Percentiles rank a stretch among this genome's conserved stretches.
phyloP scores from a whole-genome alignment of 2,113 vertebrate genomes.

The Brachyhypopomus gauderio region DNA sequence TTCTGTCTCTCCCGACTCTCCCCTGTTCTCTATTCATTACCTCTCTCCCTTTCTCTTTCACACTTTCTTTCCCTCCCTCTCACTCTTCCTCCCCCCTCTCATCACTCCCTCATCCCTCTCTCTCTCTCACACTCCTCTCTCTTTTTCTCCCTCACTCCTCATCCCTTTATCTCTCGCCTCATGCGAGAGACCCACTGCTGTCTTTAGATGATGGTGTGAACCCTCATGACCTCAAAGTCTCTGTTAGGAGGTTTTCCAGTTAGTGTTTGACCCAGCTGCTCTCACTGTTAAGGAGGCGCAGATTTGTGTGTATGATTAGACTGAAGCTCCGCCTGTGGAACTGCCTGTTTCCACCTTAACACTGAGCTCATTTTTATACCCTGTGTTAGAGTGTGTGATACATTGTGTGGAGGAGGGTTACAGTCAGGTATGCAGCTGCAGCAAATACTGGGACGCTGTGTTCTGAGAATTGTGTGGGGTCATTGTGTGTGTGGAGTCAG shows the following conservation, averaged over 20 bases:
- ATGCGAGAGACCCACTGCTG: slow-evolving; percentile 3
- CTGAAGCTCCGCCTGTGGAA: no score
- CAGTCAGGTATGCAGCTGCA: no score
- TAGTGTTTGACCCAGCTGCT: neutral
- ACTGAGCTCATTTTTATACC: no score
- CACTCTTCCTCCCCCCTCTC: neutral
- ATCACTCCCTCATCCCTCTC: neutral
- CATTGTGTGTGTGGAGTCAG: no score
- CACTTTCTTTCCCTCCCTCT: slow-evolving; percentile 1
- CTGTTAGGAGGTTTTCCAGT: slow-evolving; percentile 22
- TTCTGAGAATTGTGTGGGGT: no score
- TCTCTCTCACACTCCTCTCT: neutral
- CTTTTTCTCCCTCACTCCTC: neutral
- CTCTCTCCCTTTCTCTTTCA: neutral
- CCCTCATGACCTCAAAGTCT: slow-evolving; percentile 25
- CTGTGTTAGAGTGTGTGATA: no score
- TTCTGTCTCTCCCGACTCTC: no score
- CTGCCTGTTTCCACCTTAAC: no score
- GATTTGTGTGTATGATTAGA: no score
- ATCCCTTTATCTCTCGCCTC: neutral
- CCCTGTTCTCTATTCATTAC: neutral
- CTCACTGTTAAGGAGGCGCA: no score
- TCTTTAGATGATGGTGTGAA: slow-evolving; percentile 26
- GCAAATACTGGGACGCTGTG: no score
- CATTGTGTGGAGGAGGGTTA: no score